phyloP scores from a whole-genome alignment of 2,113 vertebrate species.

The Numida meleagris region DNA sequence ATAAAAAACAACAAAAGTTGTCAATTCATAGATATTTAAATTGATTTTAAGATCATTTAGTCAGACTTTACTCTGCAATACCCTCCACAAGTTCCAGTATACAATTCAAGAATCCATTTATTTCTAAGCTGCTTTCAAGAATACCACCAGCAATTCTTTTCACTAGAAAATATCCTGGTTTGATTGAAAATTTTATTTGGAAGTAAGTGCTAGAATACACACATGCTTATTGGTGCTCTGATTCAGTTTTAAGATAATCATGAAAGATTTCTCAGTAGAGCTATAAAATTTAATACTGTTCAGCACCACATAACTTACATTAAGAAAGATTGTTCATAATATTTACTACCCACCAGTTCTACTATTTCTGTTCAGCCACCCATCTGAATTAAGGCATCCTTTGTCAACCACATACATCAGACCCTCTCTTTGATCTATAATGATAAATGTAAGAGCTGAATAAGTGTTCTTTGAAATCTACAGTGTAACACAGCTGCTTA shows the following conservation, averaged over 20 bases:
- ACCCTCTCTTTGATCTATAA: conserved; percentile 49
- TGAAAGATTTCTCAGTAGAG: neutral
- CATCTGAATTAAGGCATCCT: conserved; percentile 46
- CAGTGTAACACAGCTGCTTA: conserved; percentile 51
- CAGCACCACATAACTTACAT: neutral
- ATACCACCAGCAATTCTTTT: neutral
- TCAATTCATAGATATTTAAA: conserved; percentile 1
- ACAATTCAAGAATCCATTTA: conserved; percentile 17
- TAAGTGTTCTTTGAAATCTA: conserved; percentile 55
- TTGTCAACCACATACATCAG: conserved; percentile 5
- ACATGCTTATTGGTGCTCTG: neutral
- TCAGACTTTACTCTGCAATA: neutral
- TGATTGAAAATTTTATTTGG: neutral
- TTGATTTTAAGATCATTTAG: neutral
- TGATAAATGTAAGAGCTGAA: conserved; percentile 53
- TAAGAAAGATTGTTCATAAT: neutral
- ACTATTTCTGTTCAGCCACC: conserved; percentile 22
- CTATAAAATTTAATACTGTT: conserved; percentile 38
- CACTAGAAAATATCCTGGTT: neutral
- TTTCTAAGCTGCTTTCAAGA: conserved; percentile 26
- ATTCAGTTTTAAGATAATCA: neutral
- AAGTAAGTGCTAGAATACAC: neutral
- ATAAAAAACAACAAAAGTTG: neutral
- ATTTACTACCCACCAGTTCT: conserved; percentile 13
- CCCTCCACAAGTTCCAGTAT: neutral